A percentile compares a stretch with the other conserved stretches of the same genome.
phyloP scores from a whole-genome alignment of 2,113 vertebrate genomes.

The Myrmecophaga tridactyla region DNA sequence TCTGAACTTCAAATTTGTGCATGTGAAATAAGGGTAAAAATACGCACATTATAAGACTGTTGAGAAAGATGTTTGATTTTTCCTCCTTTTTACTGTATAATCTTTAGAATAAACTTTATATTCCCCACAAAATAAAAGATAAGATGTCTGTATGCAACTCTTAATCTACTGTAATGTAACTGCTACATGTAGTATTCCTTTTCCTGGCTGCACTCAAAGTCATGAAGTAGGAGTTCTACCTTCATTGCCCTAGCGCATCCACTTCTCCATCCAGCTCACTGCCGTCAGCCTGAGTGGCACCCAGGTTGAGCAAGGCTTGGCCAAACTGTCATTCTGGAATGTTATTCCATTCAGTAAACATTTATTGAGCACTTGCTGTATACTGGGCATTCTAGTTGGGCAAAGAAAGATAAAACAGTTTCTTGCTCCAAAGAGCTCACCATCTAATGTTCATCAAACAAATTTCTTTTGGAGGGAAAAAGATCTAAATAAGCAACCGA shows the following conservation, averaged over 20 bases:
- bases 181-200: too few relatives aligned
- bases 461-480: neutral
- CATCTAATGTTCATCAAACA: neutral
- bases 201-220: too few relatives aligned
- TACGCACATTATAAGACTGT: too few relatives aligned
- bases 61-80: neutral
- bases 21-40: neutral
- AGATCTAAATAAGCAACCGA: neutral
- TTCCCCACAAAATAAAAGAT: neutral
- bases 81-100: neutral
- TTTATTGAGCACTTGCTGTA: neutral
- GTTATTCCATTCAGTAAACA: neutral
- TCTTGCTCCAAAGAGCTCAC: neutral
- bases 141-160: neutral
- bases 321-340: too few relatives aligned
- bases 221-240: neutral
- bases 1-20: neutral
- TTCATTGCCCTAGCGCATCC: rapidly evolving
- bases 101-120: neutral
- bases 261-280: neutral
- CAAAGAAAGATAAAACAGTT: neutral
- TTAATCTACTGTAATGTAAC: too few relatives aligned
- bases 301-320: neutral
- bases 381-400: too few relatives aligned
- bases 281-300: neutral